Evolutionary conservation across 2,888 invertebrate species (phyloP), one percentile per base, ranked within the genome.

Genomic region (Cryptophagus acutangulus): DNA sequence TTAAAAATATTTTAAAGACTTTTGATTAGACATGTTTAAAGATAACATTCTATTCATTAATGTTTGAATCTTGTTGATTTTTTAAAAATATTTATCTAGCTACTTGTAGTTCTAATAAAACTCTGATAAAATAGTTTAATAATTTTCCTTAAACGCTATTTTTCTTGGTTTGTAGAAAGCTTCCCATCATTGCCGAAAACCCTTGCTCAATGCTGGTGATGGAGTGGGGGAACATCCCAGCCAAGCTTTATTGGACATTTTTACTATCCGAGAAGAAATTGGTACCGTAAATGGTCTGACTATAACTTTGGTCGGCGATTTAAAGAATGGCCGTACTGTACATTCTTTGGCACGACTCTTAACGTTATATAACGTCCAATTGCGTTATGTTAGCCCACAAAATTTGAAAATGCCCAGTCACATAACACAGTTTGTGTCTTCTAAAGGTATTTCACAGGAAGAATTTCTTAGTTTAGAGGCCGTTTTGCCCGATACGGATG

Each of bases 181-280:
- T 1, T 83, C 94, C 0, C 77, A 82, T 10, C 82, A 83, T 43
- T 86, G 86, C 53, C 79, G 87, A 1, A 93, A 89, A 62, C 94
- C 96, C 0, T 71, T 99, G n/a, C 83, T 99, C 36, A 99, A 99
- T 72, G 99, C 95, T 8, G 99, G 99, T 1, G 97, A 99, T 71
- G 99, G 99, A 5, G 77, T 90, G 1, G 95, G 95, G 0, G 95
- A 96, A 66, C 95, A 96, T 71, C 99, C 99, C 0, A 95, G 95
- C 0, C 99, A 99, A 74, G 99, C 99, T 0, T 73, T 99, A 9
- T 74, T 99, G 6, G 99, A 99, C 63, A 82, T 97, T 2, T 99
- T 96, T 64, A 97, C 99, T 3, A 99, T 99, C 57, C 79, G 97
- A 48, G 95, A 99, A 72, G 97, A 99, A 74, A 92, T 99, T 46